Percentiles rank a stretch among this genome's conserved stretches.
phyloP scores from a whole-genome alignment of 1,140 invertebrate species.

The Penaeus indicus region DNA sequence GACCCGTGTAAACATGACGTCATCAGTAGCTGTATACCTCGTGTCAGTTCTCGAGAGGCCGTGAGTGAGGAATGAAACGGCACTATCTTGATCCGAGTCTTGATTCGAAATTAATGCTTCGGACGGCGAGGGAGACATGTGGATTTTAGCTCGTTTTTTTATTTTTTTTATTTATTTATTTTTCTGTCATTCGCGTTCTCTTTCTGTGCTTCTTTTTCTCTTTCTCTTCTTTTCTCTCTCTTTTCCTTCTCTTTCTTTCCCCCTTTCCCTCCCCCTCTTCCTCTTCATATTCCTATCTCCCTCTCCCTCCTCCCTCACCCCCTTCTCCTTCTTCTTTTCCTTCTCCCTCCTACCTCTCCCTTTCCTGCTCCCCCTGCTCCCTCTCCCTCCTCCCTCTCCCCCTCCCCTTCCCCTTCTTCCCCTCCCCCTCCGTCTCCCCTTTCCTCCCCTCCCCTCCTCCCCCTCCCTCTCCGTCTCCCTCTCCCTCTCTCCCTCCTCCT shows the following conservation, averaged over 20 bases:
- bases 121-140: no score
- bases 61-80: no score
- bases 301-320: background rate
- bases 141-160: no score
- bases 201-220: background rate
- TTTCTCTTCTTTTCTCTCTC: background rate
- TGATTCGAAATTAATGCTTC: no score
- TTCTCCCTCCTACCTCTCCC: background rate
- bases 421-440: background rate
- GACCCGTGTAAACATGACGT: no score
- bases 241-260: background rate
- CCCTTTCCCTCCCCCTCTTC: background rate
- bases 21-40: no score
- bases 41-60: no score
- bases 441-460: background rate
- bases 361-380: background rate
- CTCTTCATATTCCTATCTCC: slow-evolving; percentile 5
- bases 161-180: no score
- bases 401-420: background rate
- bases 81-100: no score
- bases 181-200: background rate
- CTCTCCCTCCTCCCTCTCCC: no score
- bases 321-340: background rate
- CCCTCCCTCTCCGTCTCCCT: background rate
- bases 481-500: background rate